Base-by-base conservation (phyloP, 1,140 invertebrate genomes). In the Drosophila lowei region DNA sequence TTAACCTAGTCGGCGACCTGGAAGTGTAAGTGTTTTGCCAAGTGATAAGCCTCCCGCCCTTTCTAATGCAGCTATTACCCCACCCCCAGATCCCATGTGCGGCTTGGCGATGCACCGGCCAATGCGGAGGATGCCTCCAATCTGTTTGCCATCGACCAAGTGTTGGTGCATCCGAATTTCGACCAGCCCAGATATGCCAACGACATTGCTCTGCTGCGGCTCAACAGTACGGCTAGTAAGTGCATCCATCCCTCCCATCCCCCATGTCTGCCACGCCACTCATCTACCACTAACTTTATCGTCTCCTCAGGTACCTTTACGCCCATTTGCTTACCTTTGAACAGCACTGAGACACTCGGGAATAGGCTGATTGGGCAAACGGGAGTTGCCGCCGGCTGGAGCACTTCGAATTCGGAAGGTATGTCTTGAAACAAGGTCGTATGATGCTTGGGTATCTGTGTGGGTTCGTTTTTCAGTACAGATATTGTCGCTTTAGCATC, bases 151-250 rank as follows among this genome's bases (percentile, higher is more conserved):
- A 90, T 93, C 0, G 86, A 75, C 7, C 77, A 86, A 52, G 85
- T 94, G 6, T 91, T 92, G 16, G 79, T 91, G 11, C 94, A 95
- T 79, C 72, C 92, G 1, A 71, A 90, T 28, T 95, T 94, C 77
- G 92, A 94, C 81, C 92, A 92, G n/a, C 93, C 94, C 0, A 53
- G 79, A 1, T 94, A 93, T 66, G 92, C 93, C 59, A 94, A 96
- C 75, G 95, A 96, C 77, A 94, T 96, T 47, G 94, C 94, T 1
- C 86, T 96, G 6, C 91, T 96, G 28, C 86, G 92, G 16, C 63
- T 91, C 1, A 70, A 67, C 16, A 72, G 38, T 72, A 93, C 91
- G 55, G 38, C 44, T 6, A 58, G 83, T 81, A 52, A 63, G 65
- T 42, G 0, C 0, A n/a, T 41, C 6, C 0, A 0, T 6, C 7